A percentile compares a stretch with the other conserved stretches of the same genome.
Evolutionary conservation across 35 echinoderm and acorn worm species (phyloP).

Genomic region (Apostichopus japonicus): DNA sequence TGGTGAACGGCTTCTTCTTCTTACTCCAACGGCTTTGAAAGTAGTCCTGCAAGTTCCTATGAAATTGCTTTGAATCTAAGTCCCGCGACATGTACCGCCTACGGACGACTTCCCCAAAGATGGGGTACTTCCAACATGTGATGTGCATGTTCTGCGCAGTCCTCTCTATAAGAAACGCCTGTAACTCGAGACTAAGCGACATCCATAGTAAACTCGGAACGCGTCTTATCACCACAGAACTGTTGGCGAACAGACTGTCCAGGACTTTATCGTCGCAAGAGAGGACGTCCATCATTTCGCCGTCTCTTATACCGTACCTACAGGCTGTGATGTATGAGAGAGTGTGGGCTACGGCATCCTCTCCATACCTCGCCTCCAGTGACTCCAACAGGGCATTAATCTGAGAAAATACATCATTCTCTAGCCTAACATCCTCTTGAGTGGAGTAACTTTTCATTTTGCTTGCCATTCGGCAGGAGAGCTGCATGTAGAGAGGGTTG

Average conservation of each 20-base stretch:
- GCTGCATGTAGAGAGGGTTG: slow-evolving; percentile 69
- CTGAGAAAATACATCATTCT: slow-evolving; percentile 60
- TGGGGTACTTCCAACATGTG: slow-evolving; percentile 64
- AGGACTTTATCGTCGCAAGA: slow-evolving; percentile 89
- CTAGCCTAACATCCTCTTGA: slow-evolving; percentile 45
- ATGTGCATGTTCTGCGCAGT: slow-evolving; percentile 60
- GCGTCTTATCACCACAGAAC: slow-evolving; percentile 61
- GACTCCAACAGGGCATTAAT: slow-evolving; percentile 60
- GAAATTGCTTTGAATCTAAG: slow-evolving; percentile 55
- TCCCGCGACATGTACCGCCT: slow-evolving; percentile 66
- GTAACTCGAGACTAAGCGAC: slow-evolving; percentile 79
- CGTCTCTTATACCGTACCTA: slow-evolving; percentile 85
- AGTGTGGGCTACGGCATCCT: slow-evolving; percentile 56
- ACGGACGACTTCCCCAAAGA: slow-evolving; percentile 66
- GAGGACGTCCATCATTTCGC: slow-evolving; percentile 92
- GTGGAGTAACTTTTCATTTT: slow-evolving; percentile 76
- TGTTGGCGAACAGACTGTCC: slow-evolving; percentile 72
- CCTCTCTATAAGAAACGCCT: slow-evolving; percentile 72
- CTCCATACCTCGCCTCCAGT: slow-evolving; percentile 83
- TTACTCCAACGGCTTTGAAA: slow-evolving; percentile 85
- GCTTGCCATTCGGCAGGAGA: slow-evolving; percentile 69
- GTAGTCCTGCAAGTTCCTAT: slow-evolving; percentile 75
- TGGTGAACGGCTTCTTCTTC: slow-evolving; percentile 84
- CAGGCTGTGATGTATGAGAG: slow-evolving; percentile 69
- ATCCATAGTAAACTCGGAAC: slow-evolving; percentile 84